phyloP scores from a whole-genome alignment of 2,113 vertebrate species.

The Scomber japonicus region DNA sequence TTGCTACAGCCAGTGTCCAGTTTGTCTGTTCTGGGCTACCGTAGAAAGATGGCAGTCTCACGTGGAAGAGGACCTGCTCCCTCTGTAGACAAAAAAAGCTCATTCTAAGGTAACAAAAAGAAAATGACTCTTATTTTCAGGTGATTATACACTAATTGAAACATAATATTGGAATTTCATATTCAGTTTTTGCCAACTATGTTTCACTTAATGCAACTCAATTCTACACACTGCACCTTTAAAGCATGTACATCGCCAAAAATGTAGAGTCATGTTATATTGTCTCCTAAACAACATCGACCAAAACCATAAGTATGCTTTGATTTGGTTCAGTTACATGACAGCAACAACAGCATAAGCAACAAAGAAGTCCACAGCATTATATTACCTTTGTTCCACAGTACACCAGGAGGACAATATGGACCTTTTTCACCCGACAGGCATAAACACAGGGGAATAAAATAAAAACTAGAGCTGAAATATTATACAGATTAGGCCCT shows the following conservation, averaged over 20 bases:
- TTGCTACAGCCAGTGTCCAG: too few species aligned
- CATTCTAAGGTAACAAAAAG: too few species aligned
- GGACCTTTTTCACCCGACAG: constrained; percentile 1
- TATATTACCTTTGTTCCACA: constrained; percentile 29
- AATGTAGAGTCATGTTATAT: not conserved
- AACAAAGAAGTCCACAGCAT: constrained; percentile 21
- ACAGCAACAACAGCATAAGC: constrained; percentile 13
- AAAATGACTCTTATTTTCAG: too few species aligned
- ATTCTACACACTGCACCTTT: not conserved
- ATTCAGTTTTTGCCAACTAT: too few species aligned
- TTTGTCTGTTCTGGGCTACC: too few species aligned
- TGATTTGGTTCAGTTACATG: not conserved
- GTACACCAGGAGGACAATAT: constrained; percentile 29
- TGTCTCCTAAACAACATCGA: not conserved
- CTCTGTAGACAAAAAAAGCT: too few species aligned
- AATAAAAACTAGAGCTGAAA: constrained; percentile 38
- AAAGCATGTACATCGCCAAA: not conserved
- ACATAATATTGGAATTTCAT: too few species aligned
- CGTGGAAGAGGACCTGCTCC: too few species aligned
- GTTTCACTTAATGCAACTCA: too few species aligned
- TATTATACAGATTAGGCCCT: constrained; percentile 20
- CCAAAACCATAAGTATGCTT: not conserved
- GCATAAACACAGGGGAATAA: constrained; percentile 4
- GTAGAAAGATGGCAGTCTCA: too few species aligned
- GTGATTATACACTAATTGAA: too few species aligned